Base-by-base conservation (phyloP, 2,113 vertebrate genomes). In the Nannobrachium achirus region DNA sequence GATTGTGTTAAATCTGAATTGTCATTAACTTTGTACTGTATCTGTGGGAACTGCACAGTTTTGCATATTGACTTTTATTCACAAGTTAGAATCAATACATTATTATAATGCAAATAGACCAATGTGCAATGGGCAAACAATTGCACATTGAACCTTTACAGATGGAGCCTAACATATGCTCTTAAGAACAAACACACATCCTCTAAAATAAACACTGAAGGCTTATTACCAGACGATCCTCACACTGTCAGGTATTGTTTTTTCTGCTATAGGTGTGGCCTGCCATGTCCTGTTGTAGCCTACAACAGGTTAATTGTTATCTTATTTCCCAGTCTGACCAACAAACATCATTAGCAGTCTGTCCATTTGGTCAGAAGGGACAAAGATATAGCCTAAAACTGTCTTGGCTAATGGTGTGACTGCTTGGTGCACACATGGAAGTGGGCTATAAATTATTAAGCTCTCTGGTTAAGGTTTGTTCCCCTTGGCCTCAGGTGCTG, bases 371-470 rank as follows among this genome's bases (percentile, higher is more conserved):
- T n/a, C n/a, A n/a, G n/a, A n/a, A n/a, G 19, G 59, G 16, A 38
- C 10, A 44, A 69, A 33, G 3, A 33, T 33, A 33, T 33, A 33
- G 25, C 25, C 25, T 49, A 33, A 41, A 39, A 14, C 6, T 44
- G 48, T 14, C 18, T 58, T 62, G 4, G 18, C 65, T n/a, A 49
- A 73, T 70, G 80, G 59, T 19, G 41, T 40, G 46, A 75, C 60
- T 40, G 44, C 71, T 66, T 59, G 69, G 68, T 68, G 33, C 55
- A 67, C 69, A 75, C 60, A 76, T 45, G 52, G 46, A 19, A 71
- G 63, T 14, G 1, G 25, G 40, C 61, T n/a, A 74, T 88, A 59
- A 82, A 84, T 89, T 65, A 85, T 88, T 87, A 59, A 84, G 56
- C 56, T 67, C 58, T 10, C 41, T 79, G 77, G 69, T 80, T 82